Evolutionary conservation across 35 echinoderm and acorn worm species (phyloP).

Genomic region (Hemicentrotus pulcherrimus): DNA sequence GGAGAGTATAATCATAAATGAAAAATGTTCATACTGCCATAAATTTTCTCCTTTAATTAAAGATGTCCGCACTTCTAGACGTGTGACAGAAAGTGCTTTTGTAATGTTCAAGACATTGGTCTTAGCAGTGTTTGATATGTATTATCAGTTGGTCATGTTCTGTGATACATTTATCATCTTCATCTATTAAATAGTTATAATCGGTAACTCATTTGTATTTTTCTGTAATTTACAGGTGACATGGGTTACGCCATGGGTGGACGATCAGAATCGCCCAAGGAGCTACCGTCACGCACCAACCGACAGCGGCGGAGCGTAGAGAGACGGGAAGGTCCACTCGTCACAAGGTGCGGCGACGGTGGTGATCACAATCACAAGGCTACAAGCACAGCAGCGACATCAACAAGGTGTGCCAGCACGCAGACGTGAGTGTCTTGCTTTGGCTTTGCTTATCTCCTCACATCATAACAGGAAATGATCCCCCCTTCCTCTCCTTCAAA

Average conservation of each 20-base stretch:
- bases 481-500: neutral
- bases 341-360: slow-evolving; percentile 69
- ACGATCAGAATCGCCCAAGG: slow-evolving; percentile 80
- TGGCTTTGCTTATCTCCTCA: neutral
- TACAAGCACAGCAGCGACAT: slow-evolving; percentile 36
- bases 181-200: too few species aligned
- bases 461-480: neutral
- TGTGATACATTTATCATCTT: too few species aligned
- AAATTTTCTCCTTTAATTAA: too few species aligned
- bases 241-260: slow-evolving; percentile 23
- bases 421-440: slow-evolving; percentile 81
- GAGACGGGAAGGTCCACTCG: slow-evolving; percentile 71
- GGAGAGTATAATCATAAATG: too few species aligned
- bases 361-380: slow-evolving; percentile 47
- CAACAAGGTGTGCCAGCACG: slow-evolving; percentile 79
- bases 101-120: too few species aligned
- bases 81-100: too few species aligned
- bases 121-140: too few species aligned
- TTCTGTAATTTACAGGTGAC: neutral
- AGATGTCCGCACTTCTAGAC: too few species aligned
- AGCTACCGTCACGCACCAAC: slow-evolving; percentile 79
- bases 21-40: too few species aligned
- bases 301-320: slow-evolving; percentile 85
- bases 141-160: too few species aligned
- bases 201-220: neutral